These are phyloP conservation scores for Cairina moschata DNA, from an alignment of 2,113 vertebrate genomes.

Conservation along the genomic window DNA sequence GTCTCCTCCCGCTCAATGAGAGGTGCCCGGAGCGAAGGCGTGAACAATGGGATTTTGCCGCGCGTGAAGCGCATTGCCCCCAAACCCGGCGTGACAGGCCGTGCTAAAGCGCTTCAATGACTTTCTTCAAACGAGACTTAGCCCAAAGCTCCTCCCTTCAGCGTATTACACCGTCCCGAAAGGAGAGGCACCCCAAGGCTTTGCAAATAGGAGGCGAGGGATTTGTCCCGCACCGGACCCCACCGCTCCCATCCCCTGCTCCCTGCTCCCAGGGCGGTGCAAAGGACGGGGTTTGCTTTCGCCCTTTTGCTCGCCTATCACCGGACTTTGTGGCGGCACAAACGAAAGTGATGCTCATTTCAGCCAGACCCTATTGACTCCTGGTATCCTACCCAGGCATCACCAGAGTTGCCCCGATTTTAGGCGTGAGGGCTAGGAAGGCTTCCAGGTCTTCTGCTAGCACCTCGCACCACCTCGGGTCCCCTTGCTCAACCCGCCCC, in stretches of 20 bases:
- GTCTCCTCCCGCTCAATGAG: constrained; percentile 56
- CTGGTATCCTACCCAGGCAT: background rate
- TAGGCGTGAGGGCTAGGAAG: background rate
- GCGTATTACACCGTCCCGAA: background rate
- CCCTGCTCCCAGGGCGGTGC: background rate
- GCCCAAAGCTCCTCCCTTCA: constrained; percentile 4
- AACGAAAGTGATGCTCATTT: too few species aligned
- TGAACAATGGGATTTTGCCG: constrained; percentile 60
- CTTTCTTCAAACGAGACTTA: constrained; percentile 49
- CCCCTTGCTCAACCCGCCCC: rapidly evolving
- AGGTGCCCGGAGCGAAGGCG: constrained; percentile 23
- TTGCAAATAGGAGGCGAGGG: background rate
- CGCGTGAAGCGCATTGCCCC: constrained; percentile 46
- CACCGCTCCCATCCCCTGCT: background rate
- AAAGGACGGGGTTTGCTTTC: background rate
- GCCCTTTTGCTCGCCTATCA: background rate
- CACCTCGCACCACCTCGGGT: background rate
- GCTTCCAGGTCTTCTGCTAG: background rate
- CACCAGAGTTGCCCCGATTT: background rate
- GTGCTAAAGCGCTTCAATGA: constrained; percentile 52
- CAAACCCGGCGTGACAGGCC: constrained; percentile 53
- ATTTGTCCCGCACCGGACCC: background rate
- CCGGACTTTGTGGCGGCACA: background rate
- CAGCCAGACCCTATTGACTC: background rate
- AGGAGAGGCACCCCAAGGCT: background rate